These are phyloP conservation scores for Symphodus melops DNA, from an alignment of 2,113 vertebrate genomes.

Conservation along the genomic window DNA sequence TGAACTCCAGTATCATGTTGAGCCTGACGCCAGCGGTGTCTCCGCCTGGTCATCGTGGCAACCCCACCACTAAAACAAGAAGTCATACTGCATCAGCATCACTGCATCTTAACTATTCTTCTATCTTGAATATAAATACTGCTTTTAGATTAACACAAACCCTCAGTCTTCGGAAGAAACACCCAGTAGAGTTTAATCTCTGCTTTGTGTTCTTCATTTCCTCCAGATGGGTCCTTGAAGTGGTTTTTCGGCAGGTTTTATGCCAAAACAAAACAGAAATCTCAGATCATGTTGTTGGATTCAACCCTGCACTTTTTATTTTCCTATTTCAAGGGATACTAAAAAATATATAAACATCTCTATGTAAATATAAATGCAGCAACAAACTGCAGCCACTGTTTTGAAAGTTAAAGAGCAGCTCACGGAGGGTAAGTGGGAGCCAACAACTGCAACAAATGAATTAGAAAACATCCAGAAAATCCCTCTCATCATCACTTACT, in stretches of 20 bases:
- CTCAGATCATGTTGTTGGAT: not conserved
- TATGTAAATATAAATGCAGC: not conserved
- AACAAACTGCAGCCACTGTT: not conserved
- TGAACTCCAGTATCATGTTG: conserved; percentile 1
- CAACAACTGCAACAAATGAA: not conserved
- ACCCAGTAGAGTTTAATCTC: conserved; percentile 1
- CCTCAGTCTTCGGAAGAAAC: conserved; percentile 10
- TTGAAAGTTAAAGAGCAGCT: not conserved
- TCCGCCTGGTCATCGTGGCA: conserved; percentile 30
- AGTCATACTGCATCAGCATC: conserved; percentile 33
- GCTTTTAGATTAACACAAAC: conserved; percentile 16
- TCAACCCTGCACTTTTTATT: not conserved
- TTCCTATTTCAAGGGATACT: not conserved
- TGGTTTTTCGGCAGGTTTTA: not conserved
- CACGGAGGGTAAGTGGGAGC: not conserved
- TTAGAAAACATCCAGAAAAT: too few relatives aligned
- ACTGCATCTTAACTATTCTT: conserved; percentile 5
- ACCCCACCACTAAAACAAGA: conserved; percentile 14
- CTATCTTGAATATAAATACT: conserved; percentile 2
- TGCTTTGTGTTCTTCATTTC: not conserved
- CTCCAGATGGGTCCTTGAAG: conserved; percentile 4
- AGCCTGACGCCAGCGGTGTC: conserved; percentile 19
- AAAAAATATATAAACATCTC: not conserved
- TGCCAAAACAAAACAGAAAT: conserved; percentile 2
- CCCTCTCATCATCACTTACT: too few relatives aligned